phyloP scores from a whole-genome alignment of 2,113 vertebrate genomes.

The Gopherus evgoodei region DNA sequence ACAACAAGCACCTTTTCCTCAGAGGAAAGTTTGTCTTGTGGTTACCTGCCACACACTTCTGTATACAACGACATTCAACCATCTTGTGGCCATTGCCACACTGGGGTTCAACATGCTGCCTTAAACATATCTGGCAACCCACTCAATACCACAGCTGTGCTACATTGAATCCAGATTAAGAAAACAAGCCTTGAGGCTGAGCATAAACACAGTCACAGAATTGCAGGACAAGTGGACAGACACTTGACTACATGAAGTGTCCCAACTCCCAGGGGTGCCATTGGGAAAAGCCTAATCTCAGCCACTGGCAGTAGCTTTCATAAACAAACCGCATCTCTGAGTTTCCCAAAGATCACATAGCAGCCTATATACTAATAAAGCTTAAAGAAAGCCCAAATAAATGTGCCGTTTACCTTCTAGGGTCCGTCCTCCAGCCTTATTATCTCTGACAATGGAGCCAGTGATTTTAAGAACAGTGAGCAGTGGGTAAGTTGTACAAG shows the following conservation, averaged over 20 bases:
- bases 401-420: slow-evolving; percentile 54
- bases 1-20: not conserved
- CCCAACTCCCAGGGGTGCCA: not conserved
- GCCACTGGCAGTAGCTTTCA: slow-evolving; percentile 5
- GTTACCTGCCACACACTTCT: slow-evolving; percentile 24
- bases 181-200: slow-evolving; percentile 17
- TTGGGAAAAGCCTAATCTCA: not conserved
- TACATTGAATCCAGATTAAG: not conserved
- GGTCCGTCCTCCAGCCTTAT: slow-evolving; percentile 28
- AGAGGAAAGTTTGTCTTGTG: slow-evolving; percentile 28
- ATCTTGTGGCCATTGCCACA: slow-evolving; percentile 3
- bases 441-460: slow-evolving; percentile 57
- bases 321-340: slow-evolving; percentile 33
- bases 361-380: slow-evolving; percentile 44
- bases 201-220: not conserved
- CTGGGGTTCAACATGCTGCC: not conserved
- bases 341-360: slow-evolving; percentile 54
- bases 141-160: not conserved
- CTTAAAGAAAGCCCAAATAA: slow-evolving; percentile 50
- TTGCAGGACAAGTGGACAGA: slow-evolving; percentile 26
- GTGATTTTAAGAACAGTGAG: slow-evolving; percentile 47
- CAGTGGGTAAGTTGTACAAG: slow-evolving; percentile 16
- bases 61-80: slow-evolving; percentile 9
- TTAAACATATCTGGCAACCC: not conserved
- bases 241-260: not conserved